A percentile compares a stretch with the other conserved stretches of the same genome.
Conservation (phyloP, 1,140 invertebrate species). For the Heliothis virescens region DNA sequence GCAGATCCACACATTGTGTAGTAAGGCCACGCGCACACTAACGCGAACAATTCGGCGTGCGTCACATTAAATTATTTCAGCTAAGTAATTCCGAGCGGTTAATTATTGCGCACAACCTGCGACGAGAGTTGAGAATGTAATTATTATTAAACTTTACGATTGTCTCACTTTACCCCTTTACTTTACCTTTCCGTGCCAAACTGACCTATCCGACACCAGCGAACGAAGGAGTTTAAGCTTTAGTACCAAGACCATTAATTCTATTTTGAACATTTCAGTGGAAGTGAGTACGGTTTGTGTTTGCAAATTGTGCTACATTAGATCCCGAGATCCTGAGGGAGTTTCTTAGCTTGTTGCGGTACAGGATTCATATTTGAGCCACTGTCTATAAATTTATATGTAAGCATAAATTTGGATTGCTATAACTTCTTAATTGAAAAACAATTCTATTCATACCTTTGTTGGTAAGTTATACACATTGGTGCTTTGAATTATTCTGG, state of each 20-base stretch:
- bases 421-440: constrained; percentile 50
- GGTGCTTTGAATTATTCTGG: too few species aligned
- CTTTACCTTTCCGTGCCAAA: constrained; percentile 54
- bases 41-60: constrained; percentile 69
- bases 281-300: constrained; percentile 54
- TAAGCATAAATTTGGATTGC: constrained; percentile 49
- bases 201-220: constrained; percentile 53
- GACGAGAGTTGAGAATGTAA: constrained; percentile 86
- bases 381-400: constrained; percentile 73
- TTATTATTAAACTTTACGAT: constrained; percentile 87
- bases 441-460: constrained; percentile 38
- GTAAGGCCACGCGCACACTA: constrained; percentile 40
- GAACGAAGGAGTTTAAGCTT: constrained; percentile 54
- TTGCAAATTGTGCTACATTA: constrained; percentile 56
- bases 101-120: constrained; percentile 84
- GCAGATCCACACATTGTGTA: constrained; percentile 5
- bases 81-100: constrained; percentile 86
- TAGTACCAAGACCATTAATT: constrained; percentile 53
- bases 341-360: constrained; percentile 83
- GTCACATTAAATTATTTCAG: constrained; percentile 86
- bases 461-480: not conserved
- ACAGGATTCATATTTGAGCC: constrained; percentile 83
- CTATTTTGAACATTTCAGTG: constrained; percentile 56
- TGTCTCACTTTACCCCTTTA: constrained; percentile 85
- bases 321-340: constrained; percentile 80